Evolutionary conservation across 37 sponge, comb jelly and placozoan genomes (phyloP).

Genomic region (Cladorhizidae sp.): DNA sequence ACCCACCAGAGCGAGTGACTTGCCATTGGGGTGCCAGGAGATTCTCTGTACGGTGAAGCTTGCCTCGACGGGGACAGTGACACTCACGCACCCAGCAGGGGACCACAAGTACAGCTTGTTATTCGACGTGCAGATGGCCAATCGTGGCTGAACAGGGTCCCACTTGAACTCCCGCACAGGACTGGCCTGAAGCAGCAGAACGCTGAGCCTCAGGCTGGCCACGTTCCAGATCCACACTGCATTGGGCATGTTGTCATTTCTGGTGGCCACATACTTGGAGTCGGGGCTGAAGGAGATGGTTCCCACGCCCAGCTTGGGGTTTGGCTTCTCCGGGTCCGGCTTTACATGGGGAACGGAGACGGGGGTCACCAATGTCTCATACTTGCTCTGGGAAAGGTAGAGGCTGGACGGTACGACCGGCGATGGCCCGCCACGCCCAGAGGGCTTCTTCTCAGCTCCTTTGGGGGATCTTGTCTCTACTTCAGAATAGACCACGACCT

Average conservation of each 20-base stretch:
- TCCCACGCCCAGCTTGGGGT: constrained; percentile 88
- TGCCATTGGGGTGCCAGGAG: constrained; percentile 86
- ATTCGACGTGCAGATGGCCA: constrained; percentile 86
- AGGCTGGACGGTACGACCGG: not conserved
- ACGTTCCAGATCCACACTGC: constrained; percentile 94
- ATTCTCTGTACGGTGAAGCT: constrained; percentile 60
- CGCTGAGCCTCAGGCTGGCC: constrained; percentile 55
- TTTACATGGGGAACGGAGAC: constrained; percentile 54
- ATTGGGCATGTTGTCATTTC: constrained; percentile 94
- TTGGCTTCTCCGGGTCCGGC: constrained; percentile 91
- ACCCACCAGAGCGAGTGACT: constrained; percentile 64
- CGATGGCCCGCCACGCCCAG: not conserved
- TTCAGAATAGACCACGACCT: constrained; percentile 68
- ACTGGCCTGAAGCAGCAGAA: constrained; percentile 63
- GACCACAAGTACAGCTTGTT: constrained; percentile 91
- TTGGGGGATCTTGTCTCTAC: constrained; percentile 40
- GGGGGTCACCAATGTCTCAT: constrained; percentile 54
- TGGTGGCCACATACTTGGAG: constrained; percentile 83
- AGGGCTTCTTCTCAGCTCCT: not conserved
- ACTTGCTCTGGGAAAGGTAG: constrained; percentile 55
- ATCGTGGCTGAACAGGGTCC: constrained; percentile 82
- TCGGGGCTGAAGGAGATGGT: constrained; percentile 74
- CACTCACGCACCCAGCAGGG: constrained; percentile 82
- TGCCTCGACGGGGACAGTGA: constrained; percentile 65
- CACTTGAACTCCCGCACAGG: constrained; percentile 75